Conservation (phyloP, 1,140 invertebrate species). For the Drosophila navojoa region DNA sequence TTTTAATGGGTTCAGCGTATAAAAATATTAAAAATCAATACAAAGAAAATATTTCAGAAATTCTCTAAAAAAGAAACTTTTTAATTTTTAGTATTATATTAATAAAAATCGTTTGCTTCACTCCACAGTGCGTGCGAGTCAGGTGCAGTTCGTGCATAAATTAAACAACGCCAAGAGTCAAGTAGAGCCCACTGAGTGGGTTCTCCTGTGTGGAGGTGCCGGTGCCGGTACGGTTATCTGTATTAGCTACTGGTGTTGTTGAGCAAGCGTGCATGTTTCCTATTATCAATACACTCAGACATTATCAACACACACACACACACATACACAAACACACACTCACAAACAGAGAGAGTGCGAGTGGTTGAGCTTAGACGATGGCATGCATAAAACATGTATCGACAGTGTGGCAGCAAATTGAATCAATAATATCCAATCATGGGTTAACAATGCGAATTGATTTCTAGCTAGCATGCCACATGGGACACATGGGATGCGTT, state of each 20-base stretch:
- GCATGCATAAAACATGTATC: constrained; percentile 79
- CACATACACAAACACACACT: neutral
- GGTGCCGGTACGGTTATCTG: neutral
- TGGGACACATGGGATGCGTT: constrained; percentile 7
- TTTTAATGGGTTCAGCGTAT: no score
- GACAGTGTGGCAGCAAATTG: constrained; percentile 78
- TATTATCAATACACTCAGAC: constrained; percentile 70
- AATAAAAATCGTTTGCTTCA: neutral
- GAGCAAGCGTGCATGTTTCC: constrained; percentile 65
- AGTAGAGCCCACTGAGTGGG: constrained; percentile 23
- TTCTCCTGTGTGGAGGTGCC: constrained; percentile 2
- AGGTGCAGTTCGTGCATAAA: constrained; percentile 68
- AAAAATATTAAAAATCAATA: no score
- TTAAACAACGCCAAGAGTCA: constrained; percentile 52
- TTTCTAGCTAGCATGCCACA: constrained; percentile 73
- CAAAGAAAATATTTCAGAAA: no score
- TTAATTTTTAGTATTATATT: no score
- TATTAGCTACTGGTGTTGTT: constrained; percentile 36
- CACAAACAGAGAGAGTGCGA: neutral
- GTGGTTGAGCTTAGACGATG: constrained; percentile 8
- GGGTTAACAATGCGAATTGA: constrained; percentile 83
- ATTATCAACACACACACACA: constrained; percentile 56
- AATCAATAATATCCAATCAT: constrained; percentile 83
- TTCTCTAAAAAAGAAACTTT: no score
- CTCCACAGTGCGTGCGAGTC: constrained; percentile 39